Conservation (phyloP, 1,140 invertebrate species). For the Apis florea region DNA sequence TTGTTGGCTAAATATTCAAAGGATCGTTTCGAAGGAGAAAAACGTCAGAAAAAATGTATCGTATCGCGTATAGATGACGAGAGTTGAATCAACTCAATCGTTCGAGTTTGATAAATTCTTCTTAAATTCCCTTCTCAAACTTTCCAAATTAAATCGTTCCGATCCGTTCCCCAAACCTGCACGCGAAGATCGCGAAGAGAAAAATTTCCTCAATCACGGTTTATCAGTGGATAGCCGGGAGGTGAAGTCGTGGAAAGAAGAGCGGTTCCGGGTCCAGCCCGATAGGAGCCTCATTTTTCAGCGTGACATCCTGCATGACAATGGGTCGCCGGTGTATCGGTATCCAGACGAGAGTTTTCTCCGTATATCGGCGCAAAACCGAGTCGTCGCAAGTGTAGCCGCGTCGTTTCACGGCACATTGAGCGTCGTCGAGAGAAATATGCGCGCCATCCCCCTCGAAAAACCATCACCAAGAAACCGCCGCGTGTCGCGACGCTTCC, state of each 20-base stretch:
- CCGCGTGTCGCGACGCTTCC: not conserved
- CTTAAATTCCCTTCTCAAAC: no score
- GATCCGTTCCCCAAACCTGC: no score
- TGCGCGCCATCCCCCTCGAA: not conserved
- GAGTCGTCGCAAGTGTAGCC: constrained; percentile 17
- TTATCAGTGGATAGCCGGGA: not conserved
- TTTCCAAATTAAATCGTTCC: no score
- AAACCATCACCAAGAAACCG: constrained; percentile 4
- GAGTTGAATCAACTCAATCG: no score
- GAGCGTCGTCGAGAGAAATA: constrained; percentile 31
- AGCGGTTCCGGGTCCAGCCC: not conserved
- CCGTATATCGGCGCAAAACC: constrained; percentile 33
- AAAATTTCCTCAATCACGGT: not conserved
- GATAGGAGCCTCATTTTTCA: constrained; percentile 44
- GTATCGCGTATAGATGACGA: no score
- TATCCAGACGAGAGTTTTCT: constrained; percentile 24
- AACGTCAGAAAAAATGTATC: no score
- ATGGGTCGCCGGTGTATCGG: constrained; percentile 37
- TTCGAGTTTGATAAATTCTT: no score
- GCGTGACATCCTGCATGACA: constrained; percentile 53
- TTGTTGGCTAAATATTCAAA: no score
- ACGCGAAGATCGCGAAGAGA: no score
- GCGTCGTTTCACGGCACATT: constrained; percentile 61
- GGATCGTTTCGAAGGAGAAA: no score
- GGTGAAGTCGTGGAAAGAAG: not conserved